Conservation (phyloP, 92 coral and sea anemone species). For the Phymanthus crucifer region DNA sequence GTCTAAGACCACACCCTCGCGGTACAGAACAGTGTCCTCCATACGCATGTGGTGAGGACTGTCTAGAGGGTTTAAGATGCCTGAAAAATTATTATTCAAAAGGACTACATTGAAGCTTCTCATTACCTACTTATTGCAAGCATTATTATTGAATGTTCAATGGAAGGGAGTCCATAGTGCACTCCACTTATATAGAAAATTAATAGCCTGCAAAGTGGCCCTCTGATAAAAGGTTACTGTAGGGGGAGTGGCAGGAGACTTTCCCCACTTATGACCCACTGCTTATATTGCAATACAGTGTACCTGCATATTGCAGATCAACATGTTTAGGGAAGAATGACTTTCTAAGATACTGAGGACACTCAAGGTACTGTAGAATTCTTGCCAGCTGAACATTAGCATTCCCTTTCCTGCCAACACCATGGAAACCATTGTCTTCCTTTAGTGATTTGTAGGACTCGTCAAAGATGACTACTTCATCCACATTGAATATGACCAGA, state of each 20-base stretch:
- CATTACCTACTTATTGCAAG: neutral
- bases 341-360: conserved; percentile 97
- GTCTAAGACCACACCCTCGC: conserved; percentile 93
- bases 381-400: conserved; percentile 89
- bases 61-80: conserved; percentile 89
- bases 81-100: conserved; percentile 27
- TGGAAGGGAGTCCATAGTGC: too few species aligned
- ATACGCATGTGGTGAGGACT: conserved; percentile 98
- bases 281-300: too few species aligned
- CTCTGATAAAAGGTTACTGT: too few species aligned
- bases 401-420: conserved; percentile 73
- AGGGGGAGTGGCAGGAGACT: too few species aligned
- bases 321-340: conserved; percentile 87
- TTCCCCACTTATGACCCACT: too few species aligned
- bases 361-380: conserved; percentile 92
- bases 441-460: conserved; percentile 73
- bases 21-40: conserved; percentile 70
- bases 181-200: too few species aligned
- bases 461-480: conserved; percentile 86
- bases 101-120: too few species aligned
- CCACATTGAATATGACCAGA: conserved; percentile 89
- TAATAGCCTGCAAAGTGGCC: too few species aligned
- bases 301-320: conserved; percentile 98
- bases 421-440: conserved; percentile 44
- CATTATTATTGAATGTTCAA: neutral